Conservation (phyloP, 2,113 vertebrate species). For the Dendropsophus ebraccatus region DNA sequence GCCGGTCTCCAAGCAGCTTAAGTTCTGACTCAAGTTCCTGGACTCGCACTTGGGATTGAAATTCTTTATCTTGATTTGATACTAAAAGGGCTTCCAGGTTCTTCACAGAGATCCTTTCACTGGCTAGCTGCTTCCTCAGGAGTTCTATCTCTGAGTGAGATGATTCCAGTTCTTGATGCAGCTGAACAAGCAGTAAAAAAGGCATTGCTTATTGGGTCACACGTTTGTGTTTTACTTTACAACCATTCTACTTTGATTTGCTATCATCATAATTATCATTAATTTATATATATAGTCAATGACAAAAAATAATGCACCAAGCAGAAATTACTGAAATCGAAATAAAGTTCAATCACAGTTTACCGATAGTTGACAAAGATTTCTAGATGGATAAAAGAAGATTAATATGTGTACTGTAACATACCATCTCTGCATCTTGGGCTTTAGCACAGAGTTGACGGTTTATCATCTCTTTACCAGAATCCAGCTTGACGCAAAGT, state of each 20-base stretch:
- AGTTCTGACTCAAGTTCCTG: constrained; percentile 79
- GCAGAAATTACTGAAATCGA: no score
- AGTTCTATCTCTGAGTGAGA: constrained; percentile 74
- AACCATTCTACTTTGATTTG: neutral
- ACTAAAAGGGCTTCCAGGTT: constrained; percentile 74
- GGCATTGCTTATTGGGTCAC: neutral
- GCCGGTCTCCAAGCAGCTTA: constrained; percentile 77
- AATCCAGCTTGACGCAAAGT: constrained; percentile 77
- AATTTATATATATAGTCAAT: no score
- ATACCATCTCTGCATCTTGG: constrained; percentile 71
- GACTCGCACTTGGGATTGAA: constrained; percentile 69
- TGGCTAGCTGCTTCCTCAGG: constrained; percentile 77
- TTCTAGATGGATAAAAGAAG: neutral
- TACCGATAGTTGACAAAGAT: neutral
- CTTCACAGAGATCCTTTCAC: constrained; percentile 75
- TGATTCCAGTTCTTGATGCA: constrained; percentile 73
- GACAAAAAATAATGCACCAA: no score
- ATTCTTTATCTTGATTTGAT: constrained; percentile 72
- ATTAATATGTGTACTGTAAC: constrained; percentile 2
- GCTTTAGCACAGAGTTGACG: constrained; percentile 69
- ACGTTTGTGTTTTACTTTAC: no score
- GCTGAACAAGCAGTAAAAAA: constrained; percentile 62
- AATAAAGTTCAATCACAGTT: no score
- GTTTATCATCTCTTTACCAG: constrained; percentile 74
- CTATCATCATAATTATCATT: neutral